Percentiles rank a stretch among this genome's conserved stretches.
Evolutionary conservation across 64 coral and sea anemone species (phyloP).

Genomic region (Montipora cactus): DNA sequence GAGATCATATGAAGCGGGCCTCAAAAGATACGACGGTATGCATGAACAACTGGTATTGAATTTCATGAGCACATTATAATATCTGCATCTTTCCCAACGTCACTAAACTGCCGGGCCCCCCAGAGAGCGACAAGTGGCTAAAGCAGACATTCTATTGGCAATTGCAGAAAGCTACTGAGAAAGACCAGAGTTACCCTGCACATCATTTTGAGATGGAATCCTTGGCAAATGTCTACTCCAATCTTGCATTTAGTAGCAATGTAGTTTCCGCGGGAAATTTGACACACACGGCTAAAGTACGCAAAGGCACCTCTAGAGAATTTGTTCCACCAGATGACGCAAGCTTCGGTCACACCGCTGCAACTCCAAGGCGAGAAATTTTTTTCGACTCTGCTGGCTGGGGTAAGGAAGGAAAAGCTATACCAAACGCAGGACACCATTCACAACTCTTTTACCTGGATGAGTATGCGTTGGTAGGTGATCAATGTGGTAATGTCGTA

Average conservation of each 20-base stretch:
- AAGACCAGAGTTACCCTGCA: background rate
- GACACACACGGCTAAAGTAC: background rate
- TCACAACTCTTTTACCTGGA: background rate
- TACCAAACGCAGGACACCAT: background rate
- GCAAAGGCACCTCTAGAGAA: background rate
- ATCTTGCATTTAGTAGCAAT: background rate
- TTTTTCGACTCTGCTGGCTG: background rate
- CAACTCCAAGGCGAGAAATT: background rate
- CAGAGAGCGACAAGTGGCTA: background rate
- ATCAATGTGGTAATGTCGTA: background rate
- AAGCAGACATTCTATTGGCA: background rate
- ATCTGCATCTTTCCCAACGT: too few species aligned
- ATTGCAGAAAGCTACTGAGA: background rate
- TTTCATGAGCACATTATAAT: too few species aligned
- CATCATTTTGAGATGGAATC: conserved; percentile 12
- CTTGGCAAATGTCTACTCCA: background rate
- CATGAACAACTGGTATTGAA: too few species aligned
- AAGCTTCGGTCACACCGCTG: background rate
- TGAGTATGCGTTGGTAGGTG: background rate
- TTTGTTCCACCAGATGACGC: background rate
- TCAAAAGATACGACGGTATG: too few species aligned
- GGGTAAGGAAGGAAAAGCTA: background rate
- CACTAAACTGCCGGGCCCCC: too few species aligned
- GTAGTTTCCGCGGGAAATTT: background rate
- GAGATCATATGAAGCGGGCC: too few species aligned